Percentiles rank a stretch among this genome's conserved stretches.
Conservation (phyloP, 2,888 invertebrate genomes). For the Bugula neritina region DNA sequence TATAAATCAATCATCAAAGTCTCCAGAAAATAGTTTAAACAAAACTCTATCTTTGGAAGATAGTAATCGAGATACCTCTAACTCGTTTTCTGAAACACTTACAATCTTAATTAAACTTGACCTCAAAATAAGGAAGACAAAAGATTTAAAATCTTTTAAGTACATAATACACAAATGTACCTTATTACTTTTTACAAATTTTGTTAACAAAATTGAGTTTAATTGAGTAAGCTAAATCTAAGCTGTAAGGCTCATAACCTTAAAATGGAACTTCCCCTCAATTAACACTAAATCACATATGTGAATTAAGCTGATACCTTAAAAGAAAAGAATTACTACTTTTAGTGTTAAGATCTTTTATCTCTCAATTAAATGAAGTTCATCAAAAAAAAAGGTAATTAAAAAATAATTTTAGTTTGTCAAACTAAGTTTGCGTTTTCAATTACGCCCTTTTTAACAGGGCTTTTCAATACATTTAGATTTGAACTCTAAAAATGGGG, state of each 20-base stretch:
- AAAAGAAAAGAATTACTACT: background rate
- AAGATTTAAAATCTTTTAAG: constrained; percentile 28
- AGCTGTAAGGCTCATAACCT: constrained; percentile 35
- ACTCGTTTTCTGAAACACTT: too few species aligned
- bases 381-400: background rate
- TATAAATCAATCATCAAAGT: too few species aligned
- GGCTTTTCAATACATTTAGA: too few species aligned
- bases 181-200: constrained; percentile 28
- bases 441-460: too few species aligned
- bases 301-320: constrained; percentile 2
- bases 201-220: constrained; percentile 33
- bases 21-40: too few species aligned
- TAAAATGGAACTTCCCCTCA: constrained; percentile 31
- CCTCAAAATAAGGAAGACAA: too few species aligned
- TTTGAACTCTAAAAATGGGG: too few species aligned
- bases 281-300: constrained; percentile 26
- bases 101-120: too few species aligned
- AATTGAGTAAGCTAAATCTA: constrained; percentile 33
- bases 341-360: too few species aligned
- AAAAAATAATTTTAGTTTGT: background rate
- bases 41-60: too few species aligned
- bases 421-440: background rate
- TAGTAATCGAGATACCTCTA: too few species aligned
- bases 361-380: too few species aligned
- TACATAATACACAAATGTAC: background rate